Conservation (phyloP, 2,888 invertebrate genomes). For the Ophonus ardosiacus region DNA sequence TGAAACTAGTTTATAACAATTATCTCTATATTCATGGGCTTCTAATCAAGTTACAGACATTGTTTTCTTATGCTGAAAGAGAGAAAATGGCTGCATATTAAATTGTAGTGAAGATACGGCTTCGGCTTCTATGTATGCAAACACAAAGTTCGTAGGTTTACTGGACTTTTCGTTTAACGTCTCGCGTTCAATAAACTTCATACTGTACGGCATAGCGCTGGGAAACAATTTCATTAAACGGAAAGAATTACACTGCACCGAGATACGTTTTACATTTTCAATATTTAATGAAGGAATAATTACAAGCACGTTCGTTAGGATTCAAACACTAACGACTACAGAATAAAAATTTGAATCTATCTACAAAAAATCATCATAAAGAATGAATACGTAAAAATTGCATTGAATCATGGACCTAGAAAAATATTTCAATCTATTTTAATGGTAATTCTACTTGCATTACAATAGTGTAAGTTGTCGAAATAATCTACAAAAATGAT, state of each 20-base stretch:
- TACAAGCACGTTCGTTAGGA: background rate
- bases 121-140: conserved; percentile 28
- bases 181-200: conserved; percentile 32
- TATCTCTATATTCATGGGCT: conserved; percentile 17
- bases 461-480: background rate
- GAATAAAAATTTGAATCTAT: background rate
- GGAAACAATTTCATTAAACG: conserved; percentile 45
- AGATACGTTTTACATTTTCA: background rate
- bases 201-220: background rate
- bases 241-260: conserved; percentile 19
- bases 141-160: conserved; percentile 25
- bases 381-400: background rate
- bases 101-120: conserved; percentile 27
- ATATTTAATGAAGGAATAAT: background rate
- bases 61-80: conserved; percentile 30
- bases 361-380: background rate
- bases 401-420: too few species aligned
- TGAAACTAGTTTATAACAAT: conserved; percentile 35
- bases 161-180: conserved; percentile 33
- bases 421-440: background rate
- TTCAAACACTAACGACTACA: background rate
- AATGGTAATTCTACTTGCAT: background rate
- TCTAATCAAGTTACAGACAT: conserved; percentile 27
- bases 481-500: too few species aligned
- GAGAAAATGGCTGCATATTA: conserved; percentile 25